phyloP scores from a whole-genome alignment of 2,797 vertebrate species.

The Mionectes olivaceus region DNA sequence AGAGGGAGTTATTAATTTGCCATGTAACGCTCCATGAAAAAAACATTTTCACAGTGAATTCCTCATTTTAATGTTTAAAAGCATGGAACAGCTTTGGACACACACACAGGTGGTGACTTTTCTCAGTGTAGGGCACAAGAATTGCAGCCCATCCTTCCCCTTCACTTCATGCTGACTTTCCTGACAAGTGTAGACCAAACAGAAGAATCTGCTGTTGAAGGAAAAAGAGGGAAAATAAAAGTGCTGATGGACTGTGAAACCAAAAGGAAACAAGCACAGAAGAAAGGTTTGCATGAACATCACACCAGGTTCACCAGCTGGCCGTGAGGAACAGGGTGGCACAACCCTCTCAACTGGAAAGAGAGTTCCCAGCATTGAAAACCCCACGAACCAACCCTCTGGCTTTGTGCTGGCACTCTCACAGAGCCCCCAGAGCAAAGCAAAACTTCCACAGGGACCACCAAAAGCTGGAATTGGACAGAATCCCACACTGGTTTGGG shows the following conservation, averaged over 20 bases:
- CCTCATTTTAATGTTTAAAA: background rate
- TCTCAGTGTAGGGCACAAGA: background rate
- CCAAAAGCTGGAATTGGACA: background rate
- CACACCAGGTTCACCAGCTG: background rate
- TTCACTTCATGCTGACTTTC: background rate
- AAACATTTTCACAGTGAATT: background rate
- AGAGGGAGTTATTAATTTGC: background rate
- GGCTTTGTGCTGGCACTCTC: background rate
- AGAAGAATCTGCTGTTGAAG: background rate
- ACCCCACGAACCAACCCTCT: rapidly evolving
- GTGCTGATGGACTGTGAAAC: background rate
- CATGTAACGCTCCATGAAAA: background rate
- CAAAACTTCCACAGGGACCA: background rate
- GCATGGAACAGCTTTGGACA: background rate
- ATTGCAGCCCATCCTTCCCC: background rate
- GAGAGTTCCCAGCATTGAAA: background rate
- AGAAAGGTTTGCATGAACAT: background rate
- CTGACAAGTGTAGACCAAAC: background rate
- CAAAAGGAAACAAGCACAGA: background rate
- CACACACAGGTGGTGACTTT: background rate
- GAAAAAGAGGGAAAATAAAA: background rate
- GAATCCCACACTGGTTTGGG: background rate
- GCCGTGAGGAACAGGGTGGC: background rate
- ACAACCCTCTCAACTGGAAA: background rate
- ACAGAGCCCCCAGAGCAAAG: background rate